These are phyloP conservation scores for Meandrina meandrites DNA, from an alignment of 92 coral and sea anemone genomes.

Conservation along the genomic window DNA sequence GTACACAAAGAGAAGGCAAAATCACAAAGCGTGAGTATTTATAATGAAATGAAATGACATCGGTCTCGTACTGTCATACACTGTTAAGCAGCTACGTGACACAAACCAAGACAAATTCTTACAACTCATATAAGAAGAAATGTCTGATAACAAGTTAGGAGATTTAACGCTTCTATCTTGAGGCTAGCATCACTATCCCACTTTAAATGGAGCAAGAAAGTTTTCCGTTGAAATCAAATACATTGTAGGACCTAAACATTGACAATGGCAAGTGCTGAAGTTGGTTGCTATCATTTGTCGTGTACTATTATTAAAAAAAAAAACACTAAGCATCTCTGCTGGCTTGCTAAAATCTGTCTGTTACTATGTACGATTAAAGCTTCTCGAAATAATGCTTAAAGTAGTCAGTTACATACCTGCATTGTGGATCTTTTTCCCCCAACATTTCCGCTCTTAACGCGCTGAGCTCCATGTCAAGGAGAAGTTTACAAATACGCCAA, in stretches of 20 bases:
- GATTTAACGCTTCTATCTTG: too few relatives aligned
- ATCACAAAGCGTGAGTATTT: not conserved
- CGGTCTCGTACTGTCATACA: too few relatives aligned
- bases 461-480: constrained; percentile 45
- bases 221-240: too few relatives aligned
- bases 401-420: constrained; percentile 68
- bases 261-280: too few relatives aligned
- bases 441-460: constrained; percentile 80
- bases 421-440: constrained; percentile 85
- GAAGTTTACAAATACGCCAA: not conserved
- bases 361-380: not conserved
- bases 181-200: too few relatives aligned
- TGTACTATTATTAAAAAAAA: not conserved
- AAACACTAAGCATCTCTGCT: not conserved
- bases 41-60: not conserved
- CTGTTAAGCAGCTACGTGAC: too few relatives aligned
- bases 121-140: too few relatives aligned
- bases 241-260: too few relatives aligned
- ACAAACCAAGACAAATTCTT: too few relatives aligned
- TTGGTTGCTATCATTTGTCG: not conserved
- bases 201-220: too few relatives aligned
- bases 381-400: not conserved
- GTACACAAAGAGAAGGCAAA: not conserved
- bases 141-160: too few relatives aligned
- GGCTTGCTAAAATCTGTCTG: not conserved